Conservation (phyloP, 2,797 vertebrate species). For the Paedocypris micromegethes region DNA sequence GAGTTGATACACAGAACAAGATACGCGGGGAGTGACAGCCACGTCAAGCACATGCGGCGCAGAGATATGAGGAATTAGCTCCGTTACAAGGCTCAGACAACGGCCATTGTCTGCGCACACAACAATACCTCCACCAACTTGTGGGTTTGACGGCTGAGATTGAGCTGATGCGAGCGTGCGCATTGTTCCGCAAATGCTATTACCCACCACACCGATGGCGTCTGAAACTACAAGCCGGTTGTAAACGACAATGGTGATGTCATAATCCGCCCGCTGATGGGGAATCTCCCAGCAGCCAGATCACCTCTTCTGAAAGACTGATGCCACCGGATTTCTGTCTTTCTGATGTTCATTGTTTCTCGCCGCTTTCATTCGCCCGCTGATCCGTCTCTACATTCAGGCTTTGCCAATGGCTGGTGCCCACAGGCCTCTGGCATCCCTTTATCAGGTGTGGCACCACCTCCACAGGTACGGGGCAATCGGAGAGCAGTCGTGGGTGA, state of each 20-base stretch:
- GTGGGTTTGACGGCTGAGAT: constrained; percentile 66
- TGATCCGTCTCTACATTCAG: constrained; percentile 72
- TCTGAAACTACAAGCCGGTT: constrained; percentile 74
- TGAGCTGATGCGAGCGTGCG: constrained; percentile 59
- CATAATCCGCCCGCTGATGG: constrained; percentile 76
- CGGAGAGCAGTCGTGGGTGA: too few relatives aligned
- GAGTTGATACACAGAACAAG: constrained; percentile 55
- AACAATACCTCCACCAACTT: constrained; percentile 66
- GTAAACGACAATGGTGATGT: constrained; percentile 74
- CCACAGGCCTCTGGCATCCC: constrained; percentile 73
- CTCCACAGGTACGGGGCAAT: constrained; percentile 48
- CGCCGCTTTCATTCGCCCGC: constrained; percentile 60
- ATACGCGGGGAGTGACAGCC: constrained; percentile 62
- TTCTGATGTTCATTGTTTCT: constrained; percentile 51
- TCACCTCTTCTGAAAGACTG: constrained; percentile 56
- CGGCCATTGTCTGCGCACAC: constrained; percentile 61
- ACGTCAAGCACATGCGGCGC: constrained; percentile 71
- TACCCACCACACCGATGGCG: constrained; percentile 70
- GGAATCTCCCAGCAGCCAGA: constrained; percentile 73
- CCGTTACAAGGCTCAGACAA: constrained; percentile 55
- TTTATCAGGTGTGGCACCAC: constrained; percentile 80
- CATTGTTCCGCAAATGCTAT: constrained; percentile 77
- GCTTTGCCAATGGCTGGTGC: constrained; percentile 76
- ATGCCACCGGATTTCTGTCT: constrained; percentile 66
- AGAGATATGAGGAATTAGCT: constrained; percentile 79